Base-by-base conservation (phyloP, 2,888 invertebrate species). In the Phyto melanocephala region DNA sequence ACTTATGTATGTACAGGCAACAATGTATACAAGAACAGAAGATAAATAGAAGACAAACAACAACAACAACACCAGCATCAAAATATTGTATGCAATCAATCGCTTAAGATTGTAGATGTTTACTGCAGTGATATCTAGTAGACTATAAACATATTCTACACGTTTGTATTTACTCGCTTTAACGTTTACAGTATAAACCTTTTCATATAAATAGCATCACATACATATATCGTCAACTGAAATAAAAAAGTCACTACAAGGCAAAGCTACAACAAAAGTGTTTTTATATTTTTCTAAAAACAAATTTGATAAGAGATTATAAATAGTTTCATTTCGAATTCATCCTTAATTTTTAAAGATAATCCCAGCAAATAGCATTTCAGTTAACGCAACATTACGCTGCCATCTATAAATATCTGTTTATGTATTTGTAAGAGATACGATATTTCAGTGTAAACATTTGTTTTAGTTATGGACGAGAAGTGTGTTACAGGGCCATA, bases 71-170 rank as follows among this genome's bases (percentile, higher is more conserved):
- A 45, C 10, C 28, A 54, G 2, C 35, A 58, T 15, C 4, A 42
- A 60, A 20, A 76, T 58, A 52, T 60, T 50, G 11, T 50, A 40
- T 33, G 52, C 60, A 76, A 76, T 76, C 68, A 76, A 76, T 68
- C 76, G 68, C 60, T 60, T 68, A 33, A 76, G 35, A 47, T 40
- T 72, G 50, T 50, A 72, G 24, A 60, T 76, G 52, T 17, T 50
- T 60, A 60, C 68, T 67, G 65, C 75, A 63, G 54, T 74, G 63
- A 74, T 63, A 74, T 47, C 37, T 52, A 56, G 63, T 28, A 37
- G 71, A 71, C 52, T 63, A 33, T 52, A 63, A 63, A 63, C 52
- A 63, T 74, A 62, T 72, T 72, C 28, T 50, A 20, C 8, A 62
- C 52, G 42, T 50, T 62, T 56, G 24, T 28, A 54, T 33, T 58